These are phyloP conservation scores for Rapana venosa DNA, from an alignment of 2,888 invertebrate genomes.

Conservation along the genomic window DNA sequence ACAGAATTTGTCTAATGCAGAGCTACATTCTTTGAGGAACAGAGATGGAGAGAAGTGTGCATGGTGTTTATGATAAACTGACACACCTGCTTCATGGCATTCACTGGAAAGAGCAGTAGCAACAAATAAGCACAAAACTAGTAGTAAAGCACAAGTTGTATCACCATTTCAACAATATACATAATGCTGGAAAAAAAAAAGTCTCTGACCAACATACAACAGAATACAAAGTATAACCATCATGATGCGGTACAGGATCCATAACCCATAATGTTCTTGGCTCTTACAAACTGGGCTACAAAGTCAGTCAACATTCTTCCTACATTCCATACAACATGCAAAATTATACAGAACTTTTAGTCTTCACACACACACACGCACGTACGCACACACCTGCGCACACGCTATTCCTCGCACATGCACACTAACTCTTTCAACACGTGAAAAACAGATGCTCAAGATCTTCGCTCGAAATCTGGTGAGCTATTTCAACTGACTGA, in stretches of 20 bases:
- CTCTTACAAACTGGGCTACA: constrained; percentile 1
- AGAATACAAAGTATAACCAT: neutral
- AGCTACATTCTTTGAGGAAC: no score
- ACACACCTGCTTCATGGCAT: neutral
- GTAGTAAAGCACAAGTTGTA: constrained; percentile 18
- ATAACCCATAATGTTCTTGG: neutral
- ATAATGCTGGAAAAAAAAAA: neutral
- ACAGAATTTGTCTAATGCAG: no score
- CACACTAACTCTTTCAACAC: constrained; percentile 1
- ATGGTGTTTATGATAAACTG: neutral
- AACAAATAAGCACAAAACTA: neutral
- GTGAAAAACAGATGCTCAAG: neutral
- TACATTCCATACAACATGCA: neutral
- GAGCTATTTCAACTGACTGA: neutral
- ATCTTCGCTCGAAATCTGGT: neutral
- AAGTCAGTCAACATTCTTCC: neutral
- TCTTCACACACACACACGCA: neutral
- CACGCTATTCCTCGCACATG: neutral
- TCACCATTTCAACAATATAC: constrained; percentile 28
- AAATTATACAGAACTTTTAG: neutral
- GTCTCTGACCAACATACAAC: constrained; percentile 2
- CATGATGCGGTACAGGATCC: neutral
- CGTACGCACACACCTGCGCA: neutral
- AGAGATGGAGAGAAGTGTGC: neutral
- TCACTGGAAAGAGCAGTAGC: neutral